Evolutionary conservation across 2,113 vertebrate species (phyloP).

Genomic region (Riparia riparia): DNA sequence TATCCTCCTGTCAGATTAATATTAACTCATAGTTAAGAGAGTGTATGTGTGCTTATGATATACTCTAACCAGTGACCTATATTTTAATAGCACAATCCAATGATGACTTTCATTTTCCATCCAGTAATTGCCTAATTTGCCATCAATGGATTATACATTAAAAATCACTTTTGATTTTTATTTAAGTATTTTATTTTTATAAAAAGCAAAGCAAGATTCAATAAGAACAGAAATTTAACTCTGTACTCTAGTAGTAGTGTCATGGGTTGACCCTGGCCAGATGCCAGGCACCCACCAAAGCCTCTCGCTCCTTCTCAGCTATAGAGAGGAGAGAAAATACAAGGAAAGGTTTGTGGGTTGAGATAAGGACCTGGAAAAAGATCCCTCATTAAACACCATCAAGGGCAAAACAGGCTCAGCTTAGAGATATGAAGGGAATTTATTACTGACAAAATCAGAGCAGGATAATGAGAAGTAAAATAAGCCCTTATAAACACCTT

Average conservation of each 20-base stretch:
- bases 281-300: not conserved
- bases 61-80: not conserved
- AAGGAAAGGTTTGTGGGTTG: not conserved
- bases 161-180: not conserved
- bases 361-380: not conserved
- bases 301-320: rapidly evolving
- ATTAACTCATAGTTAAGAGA: not conserved
- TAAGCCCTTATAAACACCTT: not conserved
- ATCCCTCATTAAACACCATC: not conserved
- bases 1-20: not conserved
- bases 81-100: not conserved
- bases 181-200: not conserved
- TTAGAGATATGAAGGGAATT: not conserved
- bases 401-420: not conserved
- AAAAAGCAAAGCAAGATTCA: not conserved
- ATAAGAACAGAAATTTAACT: not conserved
- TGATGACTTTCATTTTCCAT: not conserved
- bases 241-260: not conserved
- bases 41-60: not conserved
- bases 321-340: not conserved
- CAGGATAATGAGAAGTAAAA: not conserved
- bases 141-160: not conserved
- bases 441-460: not conserved
- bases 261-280: not conserved
- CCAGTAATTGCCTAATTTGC: not conserved